Evolutionary conservation across 2,797 vertebrate genomes (phyloP).

Genomic region (Neoniphon sammara): DNA sequence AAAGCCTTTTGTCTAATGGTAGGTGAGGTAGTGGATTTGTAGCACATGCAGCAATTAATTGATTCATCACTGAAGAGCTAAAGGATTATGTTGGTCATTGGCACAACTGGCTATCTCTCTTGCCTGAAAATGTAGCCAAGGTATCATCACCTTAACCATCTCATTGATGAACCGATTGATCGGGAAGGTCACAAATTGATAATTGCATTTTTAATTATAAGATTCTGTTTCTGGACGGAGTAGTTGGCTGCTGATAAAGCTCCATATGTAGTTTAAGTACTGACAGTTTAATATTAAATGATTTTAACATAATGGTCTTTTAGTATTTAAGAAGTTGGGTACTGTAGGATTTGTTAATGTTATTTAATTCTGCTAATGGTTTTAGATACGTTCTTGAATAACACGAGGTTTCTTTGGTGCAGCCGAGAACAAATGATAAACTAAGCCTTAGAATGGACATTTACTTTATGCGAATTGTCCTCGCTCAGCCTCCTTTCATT

Average conservation of each 20-base stretch:
- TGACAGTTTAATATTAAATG: constrained; percentile 20
- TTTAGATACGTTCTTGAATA: constrained; percentile 21
- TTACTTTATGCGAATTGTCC: neutral
- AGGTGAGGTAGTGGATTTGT: no score
- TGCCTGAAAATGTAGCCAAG: constrained; percentile 27
- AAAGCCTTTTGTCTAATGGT: no score
- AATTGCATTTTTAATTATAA: constrained; percentile 48
- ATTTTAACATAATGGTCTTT: constrained; percentile 24
- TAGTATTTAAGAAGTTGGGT: constrained; percentile 17
- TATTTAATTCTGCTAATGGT: neutral
- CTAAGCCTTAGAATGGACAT: neutral
- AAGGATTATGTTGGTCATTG: neutral
- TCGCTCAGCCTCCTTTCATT: no score
- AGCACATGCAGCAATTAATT: no score
- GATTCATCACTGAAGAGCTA: neutral
- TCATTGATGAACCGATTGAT: neutral
- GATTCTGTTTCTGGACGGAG: constrained; percentile 13
- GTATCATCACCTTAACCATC: constrained; percentile 20
- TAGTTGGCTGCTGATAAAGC: constrained; percentile 21
- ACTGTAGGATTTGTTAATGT: neutral
- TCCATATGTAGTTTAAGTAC: constrained; percentile 4
- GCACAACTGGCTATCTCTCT: constrained; percentile 5
- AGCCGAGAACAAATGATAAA: neutral
- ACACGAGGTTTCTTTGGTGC: constrained; percentile 19
- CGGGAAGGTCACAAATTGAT: constrained; percentile 12